Evolutionary conservation across 2,888 invertebrate species (phyloP).

Genomic region (Chloromyia formosa): DNA sequence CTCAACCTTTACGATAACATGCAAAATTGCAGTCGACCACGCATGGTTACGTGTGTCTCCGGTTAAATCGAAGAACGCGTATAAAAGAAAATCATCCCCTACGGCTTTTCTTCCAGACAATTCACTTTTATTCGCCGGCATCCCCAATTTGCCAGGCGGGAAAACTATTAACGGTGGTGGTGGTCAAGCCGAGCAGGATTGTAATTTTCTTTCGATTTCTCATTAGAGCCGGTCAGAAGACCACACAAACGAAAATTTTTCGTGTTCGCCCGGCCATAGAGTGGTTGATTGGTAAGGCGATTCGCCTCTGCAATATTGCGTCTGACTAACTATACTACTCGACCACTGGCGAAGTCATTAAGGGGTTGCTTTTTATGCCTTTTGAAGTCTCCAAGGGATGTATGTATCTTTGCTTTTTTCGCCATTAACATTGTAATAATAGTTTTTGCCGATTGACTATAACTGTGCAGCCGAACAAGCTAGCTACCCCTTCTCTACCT

Average conservation of each 20-base stretch:
- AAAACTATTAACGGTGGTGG: conserved; percentile 7
- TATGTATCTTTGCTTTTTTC: conserved; percentile 27
- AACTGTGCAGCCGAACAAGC: background rate
- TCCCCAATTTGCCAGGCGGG: conserved; percentile 30
- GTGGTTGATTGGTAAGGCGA: conserved; percentile 17
- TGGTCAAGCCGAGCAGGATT: conserved; percentile 34
- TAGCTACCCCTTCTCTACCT: background rate
- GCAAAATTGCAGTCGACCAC: conserved; percentile 44
- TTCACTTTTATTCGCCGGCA: conserved; percentile 47
- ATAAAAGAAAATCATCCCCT: conserved; percentile 19
- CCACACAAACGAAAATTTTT: background rate
- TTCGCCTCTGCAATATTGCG: conserved; percentile 12
- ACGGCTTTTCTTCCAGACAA: conserved; percentile 38
- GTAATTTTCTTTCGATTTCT: conserved; percentile 51
- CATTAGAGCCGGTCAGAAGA: conserved; percentile 44
- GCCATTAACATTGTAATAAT: conserved; percentile 50
- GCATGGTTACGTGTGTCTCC: conserved; percentile 28
- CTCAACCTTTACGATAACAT: conserved; percentile 40
- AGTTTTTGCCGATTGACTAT: conserved; percentile 45
- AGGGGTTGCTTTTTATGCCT: conserved; percentile 49
- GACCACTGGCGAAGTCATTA: conserved; percentile 45
- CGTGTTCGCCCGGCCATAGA: background rate
- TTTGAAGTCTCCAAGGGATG: conserved; percentile 10
- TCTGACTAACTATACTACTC: background rate
- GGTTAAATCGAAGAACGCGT: too few species aligned